These are phyloP conservation scores for Macrosiphum euphorbiae DNA, from an alignment of 2,888 invertebrate species.

Conservation along the genomic window DNA sequence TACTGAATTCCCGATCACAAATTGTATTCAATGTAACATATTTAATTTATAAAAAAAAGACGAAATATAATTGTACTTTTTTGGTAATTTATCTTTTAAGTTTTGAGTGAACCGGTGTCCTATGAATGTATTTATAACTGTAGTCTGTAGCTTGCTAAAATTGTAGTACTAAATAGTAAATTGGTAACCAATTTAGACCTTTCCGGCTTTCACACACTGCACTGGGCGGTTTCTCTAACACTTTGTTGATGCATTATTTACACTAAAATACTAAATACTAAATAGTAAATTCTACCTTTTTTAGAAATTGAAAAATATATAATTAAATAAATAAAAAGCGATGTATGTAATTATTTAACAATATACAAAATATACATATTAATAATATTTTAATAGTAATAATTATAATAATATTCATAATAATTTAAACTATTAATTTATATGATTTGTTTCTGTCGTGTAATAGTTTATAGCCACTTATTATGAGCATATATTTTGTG, in stretches of 20 bases:
- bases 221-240: too few relatives aligned
- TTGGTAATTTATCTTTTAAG: neutral
- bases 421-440: neutral
- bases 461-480: neutral
- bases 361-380: neutral
- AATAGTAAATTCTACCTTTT: neutral
- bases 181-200: neutral
- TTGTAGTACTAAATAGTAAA: neutral
- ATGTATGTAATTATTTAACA: neutral
- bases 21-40: neutral
- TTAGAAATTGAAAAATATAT: neutral
- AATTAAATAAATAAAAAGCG: neutral
- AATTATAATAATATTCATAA: neutral
- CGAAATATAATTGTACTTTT: neutral
- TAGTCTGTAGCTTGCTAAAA: neutral
- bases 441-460: neutral
- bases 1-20: neutral
- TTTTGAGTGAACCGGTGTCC: neutral
- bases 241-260: neutral
- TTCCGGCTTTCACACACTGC: neutral
- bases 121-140: neutral
- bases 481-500: neutral
- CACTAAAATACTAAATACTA: neutral
- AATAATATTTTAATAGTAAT: too few relatives aligned
- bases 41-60: neutral